Base-by-base conservation (phyloP, 2,888 invertebrate genomes). In the Papilio gigon region DNA sequence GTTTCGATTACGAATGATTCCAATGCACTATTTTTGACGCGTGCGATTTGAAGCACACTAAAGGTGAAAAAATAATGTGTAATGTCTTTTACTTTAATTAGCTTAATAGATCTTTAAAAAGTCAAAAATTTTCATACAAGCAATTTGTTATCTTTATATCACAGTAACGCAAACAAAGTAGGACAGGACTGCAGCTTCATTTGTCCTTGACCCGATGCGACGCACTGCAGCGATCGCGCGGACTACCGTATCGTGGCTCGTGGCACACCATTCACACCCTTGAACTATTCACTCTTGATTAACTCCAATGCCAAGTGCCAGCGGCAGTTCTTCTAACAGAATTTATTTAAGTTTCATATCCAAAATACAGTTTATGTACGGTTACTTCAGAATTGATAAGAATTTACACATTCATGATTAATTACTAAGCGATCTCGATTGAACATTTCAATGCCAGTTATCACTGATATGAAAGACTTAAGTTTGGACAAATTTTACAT, bases 171-270 rank as follows among this genome's bases (percentile, higher is more conserved):
- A 56, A 65, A 58, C 30, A 47, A 62, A 67, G 27, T 62, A 66
- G 75, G 74, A 77, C 77, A 81, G 78, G 84, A 85, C 85, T 81
- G 84, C 80, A 80, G 80, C 75, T 77, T 82, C 82, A 78, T 82
- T 70, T 76, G 81, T 73, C 88, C 87, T 87, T 87, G 88, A 85
- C 87, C 86, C 65, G 74, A 79, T 81, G 80, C 83, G 79, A 74
- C 76, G 74, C 75, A 80, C 79, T 81, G 81, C 83, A 82, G 81
- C 78, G 77, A 77, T 77, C 77, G 78, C 77, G 78, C 74, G 73
- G 76, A 71, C 68, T 76, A 65, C 65, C 60, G 60, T 60, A 60
- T 40, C 35, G 65, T 61, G 27, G 42, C 56, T 53, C 42, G 65
- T 65, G 27, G 53, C 56, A 37, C 47, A 65, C 59, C 64, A 68